Evolutionary conservation across 2,888 invertebrate species (phyloP).

Genomic region (Drosophila leonis): DNA sequence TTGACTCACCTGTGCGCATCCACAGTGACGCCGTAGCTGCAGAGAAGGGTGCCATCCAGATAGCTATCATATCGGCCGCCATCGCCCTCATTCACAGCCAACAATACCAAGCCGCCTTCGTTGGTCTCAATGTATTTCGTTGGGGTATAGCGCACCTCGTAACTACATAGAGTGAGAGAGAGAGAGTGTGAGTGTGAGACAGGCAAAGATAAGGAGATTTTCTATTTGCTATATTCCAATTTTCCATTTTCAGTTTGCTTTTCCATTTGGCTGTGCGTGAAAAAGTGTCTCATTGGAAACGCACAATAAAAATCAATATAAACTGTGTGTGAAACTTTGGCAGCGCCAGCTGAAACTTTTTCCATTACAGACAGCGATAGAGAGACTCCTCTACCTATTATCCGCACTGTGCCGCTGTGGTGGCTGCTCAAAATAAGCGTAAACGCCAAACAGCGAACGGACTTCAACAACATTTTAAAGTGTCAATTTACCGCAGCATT

Average conservation of each 20-base stretch:
- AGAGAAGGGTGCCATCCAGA: slow-evolving; percentile 94
- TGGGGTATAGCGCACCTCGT: slow-evolving; percentile 88
- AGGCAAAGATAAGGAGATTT: slow-evolving; percentile 56
- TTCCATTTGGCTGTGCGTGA: slow-evolving; percentile 33
- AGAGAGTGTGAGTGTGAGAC: slow-evolving; percentile 1
- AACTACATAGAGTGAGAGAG: slow-evolving; percentile 66
- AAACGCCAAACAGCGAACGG: slow-evolving; percentile 81
- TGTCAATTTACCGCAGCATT: slow-evolving; percentile 83
- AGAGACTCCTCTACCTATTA: slow-evolving; percentile 41
- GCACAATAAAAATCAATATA: slow-evolving; percentile 78
- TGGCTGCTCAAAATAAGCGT: slow-evolving; percentile 46
- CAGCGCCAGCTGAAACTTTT: slow-evolving; percentile 72
- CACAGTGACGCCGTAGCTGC: slow-evolving; percentile 96
- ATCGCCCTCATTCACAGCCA: slow-evolving; percentile 95
- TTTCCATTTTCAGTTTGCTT: slow-evolving; percentile 41
- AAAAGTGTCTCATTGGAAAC: slow-evolving; percentile 64
- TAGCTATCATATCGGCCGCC: slow-evolving; percentile 96
- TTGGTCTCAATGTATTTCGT: slow-evolving; percentile 97
- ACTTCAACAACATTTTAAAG: slow-evolving; percentile 81
- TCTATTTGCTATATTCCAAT: slow-evolving; percentile 42
- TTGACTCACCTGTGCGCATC: slow-evolving; percentile 91
- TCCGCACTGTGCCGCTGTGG: slow-evolving; percentile 19
- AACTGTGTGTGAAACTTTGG: slow-evolving; percentile 64
- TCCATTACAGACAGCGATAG: slow-evolving; percentile 71
- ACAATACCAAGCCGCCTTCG: slow-evolving; percentile 95